A percentile compares a stretch with the other conserved stretches of the same genome.
phyloP scores from a whole-genome alignment of 2,888 invertebrate genomes.

The Cerceris ruficornis region DNA sequence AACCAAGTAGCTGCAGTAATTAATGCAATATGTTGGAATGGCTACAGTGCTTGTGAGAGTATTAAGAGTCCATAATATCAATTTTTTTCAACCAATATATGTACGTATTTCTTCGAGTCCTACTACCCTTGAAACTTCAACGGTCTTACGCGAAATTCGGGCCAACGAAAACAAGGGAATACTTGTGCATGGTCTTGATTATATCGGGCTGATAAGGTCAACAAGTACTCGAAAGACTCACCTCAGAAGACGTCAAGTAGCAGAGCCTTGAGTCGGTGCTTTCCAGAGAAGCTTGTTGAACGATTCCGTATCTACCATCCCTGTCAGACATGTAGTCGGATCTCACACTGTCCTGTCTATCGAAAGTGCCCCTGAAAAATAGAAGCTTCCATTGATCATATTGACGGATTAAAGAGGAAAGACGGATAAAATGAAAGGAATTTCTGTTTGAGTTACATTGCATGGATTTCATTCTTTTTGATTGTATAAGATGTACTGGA shows the following conservation, averaged over 20 bases:
- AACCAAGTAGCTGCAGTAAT: too few species aligned
- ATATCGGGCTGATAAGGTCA: conserved; percentile 72
- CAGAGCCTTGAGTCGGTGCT: conserved; percentile 96
- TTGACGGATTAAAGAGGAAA: too few species aligned
- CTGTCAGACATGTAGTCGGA: conserved; percentile 96
- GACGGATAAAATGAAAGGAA: too few species aligned
- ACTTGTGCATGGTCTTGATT: conserved; percentile 58
- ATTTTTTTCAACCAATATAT: too few species aligned
- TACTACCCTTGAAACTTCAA: background rate
- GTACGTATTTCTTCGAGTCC: background rate
- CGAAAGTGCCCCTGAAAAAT: conserved; percentile 89
- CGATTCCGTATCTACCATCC: conserved; percentile 92
- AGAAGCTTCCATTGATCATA: background rate
- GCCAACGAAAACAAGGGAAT: conserved; percentile 39
- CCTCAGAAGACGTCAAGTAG: conserved; percentile 97
- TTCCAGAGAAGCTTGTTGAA: conserved; percentile 96
- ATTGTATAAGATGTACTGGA: too few species aligned
- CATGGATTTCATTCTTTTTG: too few species aligned
- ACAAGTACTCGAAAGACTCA: conserved; percentile 84
- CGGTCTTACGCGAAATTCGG: conserved; percentile 17
- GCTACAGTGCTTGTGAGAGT: too few species aligned
- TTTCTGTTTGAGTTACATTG: too few species aligned
- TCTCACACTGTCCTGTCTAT: conserved; percentile 93
- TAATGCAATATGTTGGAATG: too few species aligned
- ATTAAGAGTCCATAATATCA: too few species aligned